phyloP scores from a whole-genome alignment of 1,140 invertebrate genomes.

The Pollicipes pollicipes region DNA sequence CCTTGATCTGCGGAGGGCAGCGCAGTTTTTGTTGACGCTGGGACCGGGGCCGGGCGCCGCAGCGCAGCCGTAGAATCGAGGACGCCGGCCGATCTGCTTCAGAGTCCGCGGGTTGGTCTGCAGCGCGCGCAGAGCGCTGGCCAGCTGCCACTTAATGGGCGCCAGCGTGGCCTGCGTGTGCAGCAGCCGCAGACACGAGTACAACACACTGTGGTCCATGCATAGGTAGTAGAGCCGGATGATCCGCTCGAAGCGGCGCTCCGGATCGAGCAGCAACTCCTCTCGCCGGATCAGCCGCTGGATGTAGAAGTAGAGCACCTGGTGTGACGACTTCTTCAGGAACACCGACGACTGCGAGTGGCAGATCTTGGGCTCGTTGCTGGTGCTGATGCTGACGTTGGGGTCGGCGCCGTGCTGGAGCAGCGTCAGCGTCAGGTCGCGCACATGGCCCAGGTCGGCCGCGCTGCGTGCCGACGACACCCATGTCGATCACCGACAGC shows the following conservation, averaged over 20 bases:
- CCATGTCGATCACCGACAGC: slow-evolving; percentile 44
- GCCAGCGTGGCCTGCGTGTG: slow-evolving; percentile 45
- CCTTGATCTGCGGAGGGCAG: slow-evolving; percentile 42
- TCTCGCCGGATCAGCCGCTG: slow-evolving; percentile 46
- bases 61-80: slow-evolving; percentile 44
- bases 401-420: slow-evolving; percentile 34
- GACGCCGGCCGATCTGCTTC: slow-evolving; percentile 42
- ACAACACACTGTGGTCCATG: slow-evolving; percentile 39
- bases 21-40: slow-evolving; percentile 43
- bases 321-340: slow-evolving; percentile 40
- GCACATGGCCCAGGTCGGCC: slow-evolving; percentile 44
- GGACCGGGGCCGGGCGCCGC: slow-evolving; percentile 38
- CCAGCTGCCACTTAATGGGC: slow-evolving; percentile 40
- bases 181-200: slow-evolving; percentile 27
- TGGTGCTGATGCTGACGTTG: slow-evolving; percentile 21
- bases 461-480: slow-evolving; percentile 45
- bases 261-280: slow-evolving; percentile 38
- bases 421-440: slow-evolving; percentile 44
- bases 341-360: slow-evolving; percentile 35
- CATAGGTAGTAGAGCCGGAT: slow-evolving; percentile 45
- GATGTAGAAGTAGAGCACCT: slow-evolving; percentile 44
- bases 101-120: slow-evolving; percentile 42
- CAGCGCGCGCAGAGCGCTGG: slow-evolving; percentile 37
- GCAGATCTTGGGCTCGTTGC: slow-evolving; percentile 27
- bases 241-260: slow-evolving; percentile 40